phyloP scores from a whole-genome alignment of 2,113 vertebrate species.

The Chloropsis hardwickii region DNA sequence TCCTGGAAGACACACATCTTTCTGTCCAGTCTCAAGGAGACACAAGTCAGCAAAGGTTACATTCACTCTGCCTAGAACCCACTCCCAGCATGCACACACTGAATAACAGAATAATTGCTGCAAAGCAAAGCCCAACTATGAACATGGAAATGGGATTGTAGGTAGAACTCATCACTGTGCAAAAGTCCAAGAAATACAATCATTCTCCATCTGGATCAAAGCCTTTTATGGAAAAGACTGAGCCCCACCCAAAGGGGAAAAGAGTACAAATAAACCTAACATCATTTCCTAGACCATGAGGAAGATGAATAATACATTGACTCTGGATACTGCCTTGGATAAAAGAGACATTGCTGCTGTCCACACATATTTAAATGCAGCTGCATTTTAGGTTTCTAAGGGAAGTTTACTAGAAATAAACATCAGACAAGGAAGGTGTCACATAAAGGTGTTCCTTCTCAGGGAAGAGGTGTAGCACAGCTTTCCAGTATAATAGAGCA shows the following conservation, averaged over 20 bases:
- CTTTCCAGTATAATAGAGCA: neutral
- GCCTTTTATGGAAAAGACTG: neutral
- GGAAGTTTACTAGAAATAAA: neutral
- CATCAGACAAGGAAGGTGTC: neutral
- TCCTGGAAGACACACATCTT: neutral
- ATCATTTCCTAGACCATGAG: neutral
- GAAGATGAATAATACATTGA: neutral
- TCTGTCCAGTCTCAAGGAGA: neutral
- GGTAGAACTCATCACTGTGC: neutral
- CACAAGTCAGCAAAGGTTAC: neutral
- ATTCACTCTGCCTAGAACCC: neutral
- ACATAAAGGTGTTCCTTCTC: neutral
- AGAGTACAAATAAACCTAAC: neutral
- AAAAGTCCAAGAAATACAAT: neutral
- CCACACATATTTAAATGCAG: neutral
- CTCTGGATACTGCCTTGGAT: neutral
- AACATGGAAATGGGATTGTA: neutral
- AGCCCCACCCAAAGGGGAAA: neutral
- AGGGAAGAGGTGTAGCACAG: neutral
- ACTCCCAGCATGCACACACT: too few relatives aligned
- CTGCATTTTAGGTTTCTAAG: neutral
- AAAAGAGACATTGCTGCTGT: neutral
- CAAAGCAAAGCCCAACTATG: neutral
- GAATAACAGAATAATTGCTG: neutral
- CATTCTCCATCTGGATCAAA: neutral